Conservation (phyloP, 23 tunicate species). For the Botrylloides violaceus region DNA sequence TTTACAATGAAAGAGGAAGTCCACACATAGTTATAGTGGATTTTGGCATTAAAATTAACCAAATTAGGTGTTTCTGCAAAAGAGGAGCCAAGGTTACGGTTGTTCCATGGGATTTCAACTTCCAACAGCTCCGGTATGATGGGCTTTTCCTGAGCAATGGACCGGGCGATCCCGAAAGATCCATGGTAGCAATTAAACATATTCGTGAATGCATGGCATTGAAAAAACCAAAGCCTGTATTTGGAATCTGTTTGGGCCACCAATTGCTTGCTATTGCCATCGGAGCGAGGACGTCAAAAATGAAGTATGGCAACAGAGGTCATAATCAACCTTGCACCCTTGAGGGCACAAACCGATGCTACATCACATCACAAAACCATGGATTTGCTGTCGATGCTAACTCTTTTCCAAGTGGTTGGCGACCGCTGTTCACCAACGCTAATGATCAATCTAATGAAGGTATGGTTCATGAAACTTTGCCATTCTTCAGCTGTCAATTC, state of each 20-base stretch:
- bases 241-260: constrained; percentile 94
- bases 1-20: constrained; percentile 38
- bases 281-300: constrained; percentile 43
- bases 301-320: constrained; percentile 93
- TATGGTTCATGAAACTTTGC: constrained; percentile 46
- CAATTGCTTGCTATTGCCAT: constrained; percentile 69
- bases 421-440: constrained; percentile 70
- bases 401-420: constrained; percentile 55
- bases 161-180: constrained; percentile 78
- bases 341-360: constrained; percentile 54
- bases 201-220: constrained; percentile 24
- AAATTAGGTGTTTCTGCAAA: constrained; percentile 58
- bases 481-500: constrained; percentile 78
- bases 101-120: constrained; percentile 77
- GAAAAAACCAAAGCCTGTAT: constrained; percentile 39
- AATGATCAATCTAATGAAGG: constrained; percentile 87
- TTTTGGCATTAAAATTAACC: constrained; percentile 86
- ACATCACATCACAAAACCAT: constrained; percentile 89
- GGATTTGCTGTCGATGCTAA: constrained; percentile 75
- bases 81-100: constrained; percentile 85
- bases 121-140: constrained; percentile 62
- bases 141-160: constrained; percentile 89
- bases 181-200: constrained; percentile 43
- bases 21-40: constrained; percentile 72
- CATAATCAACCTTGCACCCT: constrained; percentile 87